A percentile compares a stretch with the other conserved stretches of the same genome.
These are phyloP conservation scores for Cottus gobio DNA, from an alignment of 2,113 vertebrate genomes.

Conservation along the genomic window DNA sequence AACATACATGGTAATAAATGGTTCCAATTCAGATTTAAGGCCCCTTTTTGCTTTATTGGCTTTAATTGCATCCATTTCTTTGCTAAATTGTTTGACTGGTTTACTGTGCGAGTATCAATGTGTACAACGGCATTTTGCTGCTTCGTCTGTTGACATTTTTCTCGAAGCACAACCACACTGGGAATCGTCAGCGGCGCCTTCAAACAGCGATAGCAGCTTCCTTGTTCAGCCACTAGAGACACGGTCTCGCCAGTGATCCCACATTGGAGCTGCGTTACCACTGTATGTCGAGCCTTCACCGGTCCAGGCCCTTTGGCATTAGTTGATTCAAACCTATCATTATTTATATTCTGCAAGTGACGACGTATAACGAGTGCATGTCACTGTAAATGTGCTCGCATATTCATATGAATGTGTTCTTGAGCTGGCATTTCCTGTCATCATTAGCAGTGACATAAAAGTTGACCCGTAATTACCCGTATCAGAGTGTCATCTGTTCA, in stretches of 20 bases:
- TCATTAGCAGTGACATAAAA: constrained; percentile 70
- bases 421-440: constrained; percentile 52
- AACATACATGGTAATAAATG: too few species aligned
- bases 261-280: not conserved
- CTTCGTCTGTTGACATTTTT: constrained; percentile 8
- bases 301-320: constrained; percentile 1
- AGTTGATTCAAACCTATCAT: not conserved
- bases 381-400: constrained; percentile 7
- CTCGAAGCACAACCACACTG: not conserved
- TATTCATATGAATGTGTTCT: constrained; percentile 19
- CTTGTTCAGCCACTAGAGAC: constrained; percentile 21
- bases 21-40: not conserved
- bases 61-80: not conserved
- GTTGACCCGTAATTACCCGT: constrained; percentile 28
- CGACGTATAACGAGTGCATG: not conserved
- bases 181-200: not conserved
- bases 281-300: not conserved
- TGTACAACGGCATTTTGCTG: not conserved
- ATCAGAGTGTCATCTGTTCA: constrained; percentile 74
- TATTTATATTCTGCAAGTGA: not conserved
- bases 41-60: not conserved
- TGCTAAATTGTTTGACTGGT: not conserved
- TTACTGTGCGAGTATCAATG: not conserved
- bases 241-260: not conserved
- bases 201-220: not conserved